Base-by-base conservation (phyloP, 1,140 invertebrate genomes). In the Drosophila oshimai region DNA sequence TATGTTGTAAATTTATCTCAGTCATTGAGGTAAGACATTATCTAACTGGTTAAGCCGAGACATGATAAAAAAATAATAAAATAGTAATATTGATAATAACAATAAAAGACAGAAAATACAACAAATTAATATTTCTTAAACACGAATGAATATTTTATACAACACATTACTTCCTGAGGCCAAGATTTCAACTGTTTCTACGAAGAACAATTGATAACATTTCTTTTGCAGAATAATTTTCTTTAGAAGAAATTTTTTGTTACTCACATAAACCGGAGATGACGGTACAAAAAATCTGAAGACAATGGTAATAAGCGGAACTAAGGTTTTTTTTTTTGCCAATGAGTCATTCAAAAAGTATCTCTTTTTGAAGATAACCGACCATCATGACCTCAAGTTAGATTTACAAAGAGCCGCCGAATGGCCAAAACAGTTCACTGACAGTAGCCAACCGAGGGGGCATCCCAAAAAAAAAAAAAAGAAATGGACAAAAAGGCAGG, bases 351-450 rank as follows among this genome's bases (percentile, higher is more conserved):
- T 18, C 7, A 31, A n/a, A 64, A 44, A 64, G 18, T 26, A 6
- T 13, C 24, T 31, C 39, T 39, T 49, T 64, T 47, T 64, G 33
- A 49, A 39, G 13, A 22, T 9, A 22, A 20, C 28, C 20, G 24
- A 22, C 37, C 29, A 15, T 13, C 10, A 4, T 12, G 24, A 24
- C 31, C 20, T 7, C 20, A 13, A 28, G 36, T 13, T 44, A 28
- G 22, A 29, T 4, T 24, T 41, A 39, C 24, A 49, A 61, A 37
- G 42, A 49, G 53, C 13, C 20, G 54, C 7, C 54, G 41, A 24
- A 22, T 49, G 57, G 33, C 41, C 57, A 39, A 49, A 65, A 37
- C 57, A 65, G 61, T 47, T 64, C 57, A 65, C 39, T 37, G 57
- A 47, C 57, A 64, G 58, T 24, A 31, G 57, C 18, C 31, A 5